Conservation (phyloP, 2,113 vertebrate species). For the Ammodramus savannarum region DNA sequence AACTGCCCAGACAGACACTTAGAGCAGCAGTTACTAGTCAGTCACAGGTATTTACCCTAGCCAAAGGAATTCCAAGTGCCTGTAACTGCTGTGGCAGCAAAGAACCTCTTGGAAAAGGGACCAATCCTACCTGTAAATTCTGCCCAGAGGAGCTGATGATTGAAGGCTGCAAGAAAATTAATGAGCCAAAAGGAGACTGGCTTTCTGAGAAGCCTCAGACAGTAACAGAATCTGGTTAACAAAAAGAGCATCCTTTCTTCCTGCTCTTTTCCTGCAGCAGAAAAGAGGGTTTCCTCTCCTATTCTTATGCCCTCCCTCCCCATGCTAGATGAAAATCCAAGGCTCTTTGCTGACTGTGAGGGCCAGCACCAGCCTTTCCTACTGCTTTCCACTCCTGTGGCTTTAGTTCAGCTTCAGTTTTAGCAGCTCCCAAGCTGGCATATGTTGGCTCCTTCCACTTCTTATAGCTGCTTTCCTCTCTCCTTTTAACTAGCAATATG, state of each 20-base stretch:
- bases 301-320: background rate
- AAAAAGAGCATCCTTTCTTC: background rate
- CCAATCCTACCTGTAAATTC: background rate
- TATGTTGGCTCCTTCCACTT: accelerated
- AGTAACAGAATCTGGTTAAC: background rate
- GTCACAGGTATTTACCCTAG: background rate
- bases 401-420: background rate
- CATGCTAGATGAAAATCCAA: background rate
- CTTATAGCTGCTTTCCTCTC: background rate
- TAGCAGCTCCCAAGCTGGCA: background rate
- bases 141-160: background rate
- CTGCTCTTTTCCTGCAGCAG: background rate
- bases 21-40: background rate
- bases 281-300: background rate
- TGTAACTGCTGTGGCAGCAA: background rate
- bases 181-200: background rate
- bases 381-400: background rate
- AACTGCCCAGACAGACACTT: background rate
- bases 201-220: background rate
- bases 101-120: background rate
- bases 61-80: background rate
- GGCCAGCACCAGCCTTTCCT: background rate
- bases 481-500: background rate
- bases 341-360: background rate
- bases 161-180: background rate